These are phyloP conservation scores for Parnassius apollo DNA, from an alignment of 2,888 invertebrate genomes.

Conservation along the genomic window DNA sequence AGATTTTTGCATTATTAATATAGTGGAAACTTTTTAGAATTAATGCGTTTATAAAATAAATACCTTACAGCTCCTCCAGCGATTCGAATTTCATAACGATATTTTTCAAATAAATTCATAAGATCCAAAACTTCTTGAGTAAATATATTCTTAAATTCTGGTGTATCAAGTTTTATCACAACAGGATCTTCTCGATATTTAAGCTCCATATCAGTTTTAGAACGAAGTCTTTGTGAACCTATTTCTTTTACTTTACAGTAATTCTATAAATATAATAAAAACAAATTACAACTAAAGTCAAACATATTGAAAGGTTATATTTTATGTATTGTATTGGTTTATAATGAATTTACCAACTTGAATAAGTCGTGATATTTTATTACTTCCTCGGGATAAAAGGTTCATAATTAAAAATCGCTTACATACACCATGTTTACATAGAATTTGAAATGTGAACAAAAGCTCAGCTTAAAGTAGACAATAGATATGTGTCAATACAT, in stretches of 20 bases:
- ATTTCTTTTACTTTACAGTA: slow-evolving; percentile 28
- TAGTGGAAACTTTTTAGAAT: no score
- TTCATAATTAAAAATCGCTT: slow-evolving; percentile 15
- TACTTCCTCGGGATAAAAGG: slow-evolving; percentile 16
- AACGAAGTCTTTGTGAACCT: slow-evolving; percentile 39
- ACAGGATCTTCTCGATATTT: slow-evolving; percentile 82
- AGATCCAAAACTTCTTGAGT: slow-evolving; percentile 89
- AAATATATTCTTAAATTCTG: slow-evolving; percentile 89
- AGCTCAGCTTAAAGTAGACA: no score
- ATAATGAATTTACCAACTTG: slow-evolving; percentile 28
- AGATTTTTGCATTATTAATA: no score
- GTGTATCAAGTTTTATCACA: slow-evolving; percentile 85
- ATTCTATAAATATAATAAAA: slow-evolving; percentile 27
- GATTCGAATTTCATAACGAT: slow-evolving; percentile 92
- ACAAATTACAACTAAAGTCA: slow-evolving; percentile 16
- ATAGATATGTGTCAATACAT: no score
- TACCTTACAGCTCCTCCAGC: slow-evolving; percentile 97
- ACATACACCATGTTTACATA: not conserved
- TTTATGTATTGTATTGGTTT: not conserved
- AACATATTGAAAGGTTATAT: not conserved
- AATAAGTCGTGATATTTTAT: slow-evolving; percentile 13
- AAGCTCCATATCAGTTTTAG: slow-evolving; percentile 57
- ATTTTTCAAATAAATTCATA: slow-evolving; percentile 87
- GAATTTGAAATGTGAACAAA: no score
- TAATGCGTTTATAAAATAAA: not conserved